Evolutionary conservation across 2,888 invertebrate species (phyloP).

Genomic region (Pinctada fucata): DNA sequence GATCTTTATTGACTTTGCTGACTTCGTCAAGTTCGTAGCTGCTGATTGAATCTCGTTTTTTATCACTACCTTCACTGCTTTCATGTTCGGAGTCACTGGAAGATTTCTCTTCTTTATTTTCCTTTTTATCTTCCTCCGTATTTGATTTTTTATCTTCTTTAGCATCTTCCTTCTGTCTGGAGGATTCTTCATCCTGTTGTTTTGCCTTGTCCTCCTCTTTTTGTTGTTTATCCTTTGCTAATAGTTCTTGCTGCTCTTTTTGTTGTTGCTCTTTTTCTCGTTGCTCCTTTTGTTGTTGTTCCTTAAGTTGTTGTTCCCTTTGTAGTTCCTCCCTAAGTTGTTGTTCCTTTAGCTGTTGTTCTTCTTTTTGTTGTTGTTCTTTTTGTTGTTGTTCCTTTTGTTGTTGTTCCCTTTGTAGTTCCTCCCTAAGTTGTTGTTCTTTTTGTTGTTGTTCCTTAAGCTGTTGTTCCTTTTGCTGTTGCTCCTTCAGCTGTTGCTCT

Average conservation of each 20-base stretch:
- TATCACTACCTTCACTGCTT: background rate
- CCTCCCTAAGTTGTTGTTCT: background rate
- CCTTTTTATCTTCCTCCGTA: conserved; percentile 12
- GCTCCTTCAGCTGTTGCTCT: too few relatives aligned
- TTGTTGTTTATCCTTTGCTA: background rate
- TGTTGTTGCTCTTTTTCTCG: background rate
- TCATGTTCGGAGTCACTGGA: background rate
- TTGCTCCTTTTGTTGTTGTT: background rate
- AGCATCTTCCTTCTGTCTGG: conserved; percentile 4
- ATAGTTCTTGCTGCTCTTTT: background rate
- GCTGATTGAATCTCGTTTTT: conserved; percentile 46
- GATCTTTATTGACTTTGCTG: conserved; percentile 46
- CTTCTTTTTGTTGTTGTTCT: background rate
- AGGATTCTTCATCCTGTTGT: conserved; percentile 3
- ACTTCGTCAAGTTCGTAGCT: conserved; percentile 42
- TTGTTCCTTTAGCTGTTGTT: background rate
- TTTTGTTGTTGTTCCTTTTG: background rate
- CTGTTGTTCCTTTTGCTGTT: too few relatives aligned
- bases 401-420: background rate
- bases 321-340: background rate
- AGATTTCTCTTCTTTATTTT: conserved; percentile 1
- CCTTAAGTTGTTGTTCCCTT: background rate
- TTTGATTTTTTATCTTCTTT: conserved; percentile 5
- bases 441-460: too few relatives aligned
- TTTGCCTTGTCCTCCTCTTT: background rate